Evolutionary conservation across 2,888 invertebrate genomes (phyloP).

Genomic region (Tortricodes alternella): DNA sequence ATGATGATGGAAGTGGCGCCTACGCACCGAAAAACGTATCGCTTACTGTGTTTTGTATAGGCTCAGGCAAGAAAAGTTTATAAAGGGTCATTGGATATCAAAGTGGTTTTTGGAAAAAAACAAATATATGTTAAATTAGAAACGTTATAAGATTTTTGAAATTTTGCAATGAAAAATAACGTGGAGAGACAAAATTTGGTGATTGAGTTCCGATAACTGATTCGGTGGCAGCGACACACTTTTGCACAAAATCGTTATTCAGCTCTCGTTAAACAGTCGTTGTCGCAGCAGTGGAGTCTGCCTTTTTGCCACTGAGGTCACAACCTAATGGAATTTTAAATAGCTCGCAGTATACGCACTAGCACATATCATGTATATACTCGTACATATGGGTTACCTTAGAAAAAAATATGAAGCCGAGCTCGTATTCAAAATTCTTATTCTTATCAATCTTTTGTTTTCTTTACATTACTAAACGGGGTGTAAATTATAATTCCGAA

Average conservation of each 20-base stretch:
- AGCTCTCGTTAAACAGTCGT: constrained; percentile 27
- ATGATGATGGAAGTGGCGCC: constrained; percentile 8
- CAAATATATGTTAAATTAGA: not conserved
- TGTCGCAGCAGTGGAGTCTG: constrained; percentile 22
- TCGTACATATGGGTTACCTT: too few relatives aligned
- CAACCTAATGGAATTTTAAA: constrained; percentile 31
- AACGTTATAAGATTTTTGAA: not conserved
- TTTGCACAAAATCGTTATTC: constrained; percentile 26
- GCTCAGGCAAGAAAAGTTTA: not conserved
- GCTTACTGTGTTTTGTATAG: constrained; percentile 3
- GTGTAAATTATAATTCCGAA: too few relatives aligned
- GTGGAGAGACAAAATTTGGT: not conserved
- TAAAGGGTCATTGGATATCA: not conserved
- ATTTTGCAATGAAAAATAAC: not conserved
- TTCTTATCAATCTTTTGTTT: too few relatives aligned
- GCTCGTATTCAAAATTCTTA: too few relatives aligned
- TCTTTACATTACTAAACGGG: too few relatives aligned
- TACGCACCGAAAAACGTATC: constrained; percentile 1
- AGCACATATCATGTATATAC: constrained; percentile 33
- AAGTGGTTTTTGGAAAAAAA: not conserved
- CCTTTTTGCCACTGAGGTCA: constrained; percentile 28
- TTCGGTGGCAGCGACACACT: constrained; percentile 24
- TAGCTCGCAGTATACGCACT: constrained; percentile 27
- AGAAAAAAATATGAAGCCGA: too few relatives aligned
- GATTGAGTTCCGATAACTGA: constrained; percentile 23